A percentile compares a stretch with the other conserved stretches of the same genome.
Evolutionary conservation across 2,113 vertebrate genomes (phyloP).

Genomic region (Mustela nigripes): DNA sequence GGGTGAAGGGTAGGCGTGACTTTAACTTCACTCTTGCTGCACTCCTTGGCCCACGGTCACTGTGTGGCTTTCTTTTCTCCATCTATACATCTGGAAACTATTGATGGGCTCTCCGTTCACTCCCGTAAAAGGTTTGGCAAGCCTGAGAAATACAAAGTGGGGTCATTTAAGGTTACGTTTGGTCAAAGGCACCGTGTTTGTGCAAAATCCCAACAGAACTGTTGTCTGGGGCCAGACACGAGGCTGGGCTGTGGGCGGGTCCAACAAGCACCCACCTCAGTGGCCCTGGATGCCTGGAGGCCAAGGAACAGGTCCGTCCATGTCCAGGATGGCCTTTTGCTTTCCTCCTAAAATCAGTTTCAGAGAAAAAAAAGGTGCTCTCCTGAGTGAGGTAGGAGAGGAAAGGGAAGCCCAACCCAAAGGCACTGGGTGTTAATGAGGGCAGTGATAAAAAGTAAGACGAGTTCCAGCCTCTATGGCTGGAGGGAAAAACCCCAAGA

Average conservation of each 20-base stretch:
- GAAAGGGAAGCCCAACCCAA: neutral
- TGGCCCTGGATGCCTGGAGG: accelerated
- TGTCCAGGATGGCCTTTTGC: too few species aligned
- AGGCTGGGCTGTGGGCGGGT: neutral
- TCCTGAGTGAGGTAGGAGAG: neutral
- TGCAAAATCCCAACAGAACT: neutral
- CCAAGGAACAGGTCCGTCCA: neutral
- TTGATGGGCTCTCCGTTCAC: neutral
- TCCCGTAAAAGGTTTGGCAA: slow-evolving; percentile 13
- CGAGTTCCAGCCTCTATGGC: neutral
- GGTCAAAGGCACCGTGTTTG: neutral
- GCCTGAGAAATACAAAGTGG: slow-evolving; percentile 20
- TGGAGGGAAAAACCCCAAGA: neutral
- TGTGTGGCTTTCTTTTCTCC: slow-evolving; percentile 59
- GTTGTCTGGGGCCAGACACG: neutral
- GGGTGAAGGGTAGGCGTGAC: neutral
- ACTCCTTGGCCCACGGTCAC: neutral
- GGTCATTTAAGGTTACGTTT: neutral
- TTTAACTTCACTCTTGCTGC: neutral
- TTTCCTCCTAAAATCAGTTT: neutral
- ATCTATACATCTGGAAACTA: neutral
- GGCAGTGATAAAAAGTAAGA: neutral
- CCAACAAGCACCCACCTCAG: neutral
- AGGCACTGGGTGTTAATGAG: neutral
- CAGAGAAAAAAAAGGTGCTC: neutral